Evolutionary conservation across 2,888 invertebrate species (phyloP).

Genomic region (Sphinx pinastri): DNA sequence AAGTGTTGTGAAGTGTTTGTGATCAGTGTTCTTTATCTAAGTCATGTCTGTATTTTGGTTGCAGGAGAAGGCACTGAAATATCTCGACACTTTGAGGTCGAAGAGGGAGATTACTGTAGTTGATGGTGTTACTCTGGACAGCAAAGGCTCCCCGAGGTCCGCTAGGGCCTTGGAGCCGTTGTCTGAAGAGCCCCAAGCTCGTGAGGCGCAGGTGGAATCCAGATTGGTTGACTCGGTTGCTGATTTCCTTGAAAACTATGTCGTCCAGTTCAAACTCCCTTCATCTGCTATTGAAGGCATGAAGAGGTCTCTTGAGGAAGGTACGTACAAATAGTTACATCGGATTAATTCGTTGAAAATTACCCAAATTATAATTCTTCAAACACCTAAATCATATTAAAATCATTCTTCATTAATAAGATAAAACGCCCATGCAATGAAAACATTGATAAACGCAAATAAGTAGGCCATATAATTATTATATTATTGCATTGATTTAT

Average conservation of each 20-base stretch:
- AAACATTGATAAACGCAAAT: too few species aligned
- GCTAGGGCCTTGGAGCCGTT: slow-evolving; percentile 86
- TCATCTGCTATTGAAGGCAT: slow-evolving; percentile 89
- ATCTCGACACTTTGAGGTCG: slow-evolving; percentile 84
- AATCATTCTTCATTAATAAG: too few species aligned
- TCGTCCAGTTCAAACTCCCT: slow-evolving; percentile 91
- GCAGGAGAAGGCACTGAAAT: slow-evolving; percentile 89
- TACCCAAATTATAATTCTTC: too few species aligned
- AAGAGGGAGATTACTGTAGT: slow-evolving; percentile 84
- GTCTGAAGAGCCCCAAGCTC: slow-evolving; percentile 88
- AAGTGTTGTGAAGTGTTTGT: slow-evolving; percentile 46
- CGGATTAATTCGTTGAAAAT: too few species aligned
- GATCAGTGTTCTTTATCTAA: slow-evolving; percentile 47
- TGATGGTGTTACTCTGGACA: slow-evolving; percentile 84
- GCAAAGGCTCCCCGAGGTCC: slow-evolving; percentile 82
- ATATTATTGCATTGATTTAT: too few species aligned
- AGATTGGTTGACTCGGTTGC: slow-evolving; percentile 89
- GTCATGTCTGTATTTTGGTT: slow-evolving; percentile 70
- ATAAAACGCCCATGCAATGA: too few species aligned
- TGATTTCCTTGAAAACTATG: slow-evolving; percentile 91
- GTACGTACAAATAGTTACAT: slow-evolving; percentile 60
- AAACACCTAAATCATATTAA: too few species aligned
- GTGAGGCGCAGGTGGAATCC: slow-evolving; percentile 89
- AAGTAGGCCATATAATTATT: too few species aligned
- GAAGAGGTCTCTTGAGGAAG: slow-evolving; percentile 92